Evolutionary conservation across 2,888 invertebrate genomes (phyloP), one percentile per base, ranked within the genome.

Genomic region (Stenichneumon culpator): DNA sequence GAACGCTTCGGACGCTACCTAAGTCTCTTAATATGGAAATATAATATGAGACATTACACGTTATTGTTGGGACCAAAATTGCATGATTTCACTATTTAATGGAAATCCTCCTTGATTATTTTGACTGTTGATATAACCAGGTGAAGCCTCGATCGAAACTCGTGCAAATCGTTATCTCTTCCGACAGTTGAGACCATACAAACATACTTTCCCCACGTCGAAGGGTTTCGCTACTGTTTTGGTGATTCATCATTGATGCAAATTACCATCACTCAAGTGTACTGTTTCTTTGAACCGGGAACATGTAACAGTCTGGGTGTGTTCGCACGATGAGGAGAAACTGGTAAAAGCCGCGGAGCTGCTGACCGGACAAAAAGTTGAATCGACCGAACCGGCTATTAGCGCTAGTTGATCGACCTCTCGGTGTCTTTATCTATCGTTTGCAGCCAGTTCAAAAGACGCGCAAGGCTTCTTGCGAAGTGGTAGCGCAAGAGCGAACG

Each of bases 321-420:
- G 50, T 88, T 88, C 81, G 84, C 86, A 84, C 84, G 87, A 77
- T 86, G 83, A 67, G 80, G 83, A 85, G 85, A 75, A 14, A 83
- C 82, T 67, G 78, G 72, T 85, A 87, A 84, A 83, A 79, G 73
- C 83, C 74, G 44, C 57, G 36, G 39, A 32, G 22, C 39, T 47
- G 54, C 36, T 28, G 57, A 52, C 19, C 36, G 54, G 60, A 83
- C 85, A 87, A 90, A 90, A 90, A 89, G 87, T 82, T 88, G 89
- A 44, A 83, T 88, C 82, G 84, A 72, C 84, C 80, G 86, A 89
- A 90, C 88, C 88, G 89, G 88, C 89, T 89, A 90, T 88, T 86
- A 83, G 79, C 87, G 81, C 86, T 89, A 90, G 88, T 89, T 87
- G 87, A 90, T 88, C 87, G 86, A 87, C 86, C 84, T 84, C 84